Conservation (phyloP, 2,888 invertebrate genomes). For the Caenorhabditis sp. region DNA sequence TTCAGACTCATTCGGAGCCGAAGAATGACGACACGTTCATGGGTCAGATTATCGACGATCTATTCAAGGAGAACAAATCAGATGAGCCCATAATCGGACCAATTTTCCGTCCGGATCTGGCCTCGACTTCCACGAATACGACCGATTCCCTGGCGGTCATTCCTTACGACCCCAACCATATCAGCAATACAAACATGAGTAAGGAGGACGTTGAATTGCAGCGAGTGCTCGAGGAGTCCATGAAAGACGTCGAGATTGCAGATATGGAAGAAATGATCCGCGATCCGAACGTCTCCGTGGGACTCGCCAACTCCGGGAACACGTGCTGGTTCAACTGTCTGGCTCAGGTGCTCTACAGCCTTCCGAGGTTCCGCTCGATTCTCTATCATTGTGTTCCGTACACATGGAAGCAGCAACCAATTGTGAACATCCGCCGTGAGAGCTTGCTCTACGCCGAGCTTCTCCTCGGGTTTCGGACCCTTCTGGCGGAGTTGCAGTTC, state of each 20-base stretch:
- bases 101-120: too few species aligned
- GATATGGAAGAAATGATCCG: slow-evolving; percentile 14
- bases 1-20: too few species aligned
- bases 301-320: slow-evolving; percentile 60
- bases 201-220: neutral
- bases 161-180: too few species aligned
- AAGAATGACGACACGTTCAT: too few species aligned
- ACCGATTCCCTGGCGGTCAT: too few species aligned
- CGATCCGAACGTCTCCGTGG: slow-evolving; percentile 21
- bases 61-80: too few species aligned
- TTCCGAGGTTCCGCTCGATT: slow-evolving; percentile 31
- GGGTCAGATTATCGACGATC: too few species aligned
- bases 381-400: slow-evolving; percentile 15
- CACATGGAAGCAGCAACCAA: neutral
- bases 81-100: too few species aligned
- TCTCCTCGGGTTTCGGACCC: slow-evolving; percentile 22
- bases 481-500: slow-evolving; percentile 52
- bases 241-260: neutral
- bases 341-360: slow-evolving; percentile 48
- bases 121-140: too few species aligned
- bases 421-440: neutral
- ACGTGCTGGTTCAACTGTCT: slow-evolving; percentile 64
- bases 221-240: neutral
- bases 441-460: neutral
- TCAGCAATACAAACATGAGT: too few species aligned